Evolutionary conservation across 2,113 vertebrate genomes (phyloP).

Genomic region (Chaetura pelagica): DNA sequence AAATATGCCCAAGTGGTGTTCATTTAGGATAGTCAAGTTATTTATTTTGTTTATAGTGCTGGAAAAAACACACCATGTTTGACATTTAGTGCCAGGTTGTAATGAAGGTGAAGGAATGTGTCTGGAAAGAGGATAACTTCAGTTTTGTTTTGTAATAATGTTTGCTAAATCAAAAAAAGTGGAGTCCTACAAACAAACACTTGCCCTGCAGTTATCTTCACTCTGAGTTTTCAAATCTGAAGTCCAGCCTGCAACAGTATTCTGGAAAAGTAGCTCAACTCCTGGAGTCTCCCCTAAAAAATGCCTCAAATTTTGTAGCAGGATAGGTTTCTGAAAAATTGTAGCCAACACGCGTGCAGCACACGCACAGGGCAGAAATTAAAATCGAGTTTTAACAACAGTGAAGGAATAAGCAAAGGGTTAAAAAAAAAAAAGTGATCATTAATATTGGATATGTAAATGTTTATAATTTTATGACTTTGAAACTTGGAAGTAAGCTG

Average conservation of each 20-base stretch:
- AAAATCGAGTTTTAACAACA: not conserved
- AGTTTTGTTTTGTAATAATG: not conserved
- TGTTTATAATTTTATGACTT: not conserved
- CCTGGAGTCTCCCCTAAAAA: not conserved
- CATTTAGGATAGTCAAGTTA: not conserved
- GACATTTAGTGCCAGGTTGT: not conserved
- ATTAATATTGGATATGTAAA: not conserved
- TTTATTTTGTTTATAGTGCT: not conserved
- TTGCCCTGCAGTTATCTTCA: not conserved
- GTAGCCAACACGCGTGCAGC: not conserved
- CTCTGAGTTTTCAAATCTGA: not conserved
- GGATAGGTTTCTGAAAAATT: not conserved
- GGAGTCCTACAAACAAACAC: not conserved
- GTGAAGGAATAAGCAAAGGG: not conserved
- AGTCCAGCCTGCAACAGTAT: not conserved
- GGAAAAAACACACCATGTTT: not conserved
- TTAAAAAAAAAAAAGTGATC: not conserved
- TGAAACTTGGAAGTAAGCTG: not conserved
- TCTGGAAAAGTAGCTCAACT: not conserved
- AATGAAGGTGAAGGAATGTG: not conserved
- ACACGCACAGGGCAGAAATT: not conserved
- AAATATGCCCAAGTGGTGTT: not conserved
- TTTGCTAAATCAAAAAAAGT: not conserved
- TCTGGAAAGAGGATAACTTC: not conserved
- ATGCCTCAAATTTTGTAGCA: fast-evolving